These are phyloP conservation scores for Forbesichthys papilliferus DNA, from an alignment of 2,113 vertebrate genomes.

Conservation along the genomic window DNA sequence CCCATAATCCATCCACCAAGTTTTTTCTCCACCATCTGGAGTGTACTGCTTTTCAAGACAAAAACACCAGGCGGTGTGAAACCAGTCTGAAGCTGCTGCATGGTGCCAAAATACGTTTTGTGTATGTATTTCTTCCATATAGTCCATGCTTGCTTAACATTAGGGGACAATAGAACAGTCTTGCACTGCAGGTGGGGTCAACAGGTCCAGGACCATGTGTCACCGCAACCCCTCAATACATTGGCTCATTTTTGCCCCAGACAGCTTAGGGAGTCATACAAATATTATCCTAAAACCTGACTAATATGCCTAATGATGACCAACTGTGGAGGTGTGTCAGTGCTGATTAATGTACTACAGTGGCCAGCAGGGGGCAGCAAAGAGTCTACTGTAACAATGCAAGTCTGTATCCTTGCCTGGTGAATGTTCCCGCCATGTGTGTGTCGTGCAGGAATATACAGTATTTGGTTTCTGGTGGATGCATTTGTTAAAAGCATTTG, in stretches of 20 bases:
- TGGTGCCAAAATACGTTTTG: slow-evolving; percentile 45
- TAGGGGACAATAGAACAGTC: slow-evolving; percentile 53
- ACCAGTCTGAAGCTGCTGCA: slow-evolving; percentile 57
- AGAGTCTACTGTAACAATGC: slow-evolving; percentile 32
- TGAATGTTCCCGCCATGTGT: background rate
- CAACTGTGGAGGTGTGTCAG: background rate
- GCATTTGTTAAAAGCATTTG: slow-evolving; percentile 35
- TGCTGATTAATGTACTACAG: slow-evolving; percentile 25
- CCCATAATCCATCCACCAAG: slow-evolving; percentile 79
- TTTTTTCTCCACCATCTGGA: slow-evolving; percentile 80
- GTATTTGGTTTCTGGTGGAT: background rate
- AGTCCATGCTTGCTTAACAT: slow-evolving; percentile 51
- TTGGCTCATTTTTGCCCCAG: background rate
- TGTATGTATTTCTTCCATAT: slow-evolving; percentile 20
- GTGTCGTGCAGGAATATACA: background rate
- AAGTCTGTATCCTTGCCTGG: no score
- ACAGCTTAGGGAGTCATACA: background rate
- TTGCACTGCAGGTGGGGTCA: slow-evolving; percentile 38
- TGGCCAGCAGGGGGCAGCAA: slow-evolving; percentile 73
- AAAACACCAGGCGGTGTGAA: slow-evolving; percentile 72
- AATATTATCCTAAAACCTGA: slow-evolving; percentile 17
- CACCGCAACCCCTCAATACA: background rate
- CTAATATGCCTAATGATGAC: slow-evolving; percentile 15
- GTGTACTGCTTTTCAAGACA: slow-evolving; percentile 74
- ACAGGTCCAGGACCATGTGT: background rate